phyloP scores from a whole-genome alignment of 2,797 vertebrate species.

The Parotocinclus haroldoi region DNA sequence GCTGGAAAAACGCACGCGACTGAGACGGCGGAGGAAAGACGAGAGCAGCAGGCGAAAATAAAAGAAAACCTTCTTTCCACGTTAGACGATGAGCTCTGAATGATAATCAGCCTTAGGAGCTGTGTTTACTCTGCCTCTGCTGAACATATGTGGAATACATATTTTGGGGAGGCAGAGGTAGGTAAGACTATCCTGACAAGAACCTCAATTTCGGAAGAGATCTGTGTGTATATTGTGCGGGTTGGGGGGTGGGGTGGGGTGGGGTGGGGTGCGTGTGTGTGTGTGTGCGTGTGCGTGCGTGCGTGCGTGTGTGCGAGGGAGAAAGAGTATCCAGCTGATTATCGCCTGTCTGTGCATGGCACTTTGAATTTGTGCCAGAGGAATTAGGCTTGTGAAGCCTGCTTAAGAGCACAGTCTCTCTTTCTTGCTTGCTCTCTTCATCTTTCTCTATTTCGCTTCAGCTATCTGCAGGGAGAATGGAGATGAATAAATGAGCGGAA shows the following conservation, averaged over 20 bases:
- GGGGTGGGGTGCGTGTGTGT: neutral
- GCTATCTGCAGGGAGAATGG: constrained; percentile 52
- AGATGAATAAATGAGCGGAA: constrained; percentile 78
- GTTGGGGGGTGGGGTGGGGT: no score
- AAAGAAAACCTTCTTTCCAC: constrained; percentile 56
- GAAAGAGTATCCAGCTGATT: constrained; percentile 74
- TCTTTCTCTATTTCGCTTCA: constrained; percentile 61
- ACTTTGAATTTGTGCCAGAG: constrained; percentile 78
- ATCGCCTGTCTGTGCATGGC: constrained; percentile 73
- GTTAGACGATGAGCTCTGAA: constrained; percentile 67
- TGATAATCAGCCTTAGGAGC: constrained; percentile 60
- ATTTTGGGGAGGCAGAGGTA: constrained; percentile 64
- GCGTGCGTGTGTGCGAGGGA: neutral
- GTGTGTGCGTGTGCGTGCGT: neutral
- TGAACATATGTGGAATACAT: constrained; percentile 63
- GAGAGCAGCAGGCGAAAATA: constrained; percentile 25
- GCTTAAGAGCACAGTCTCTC: constrained; percentile 67
- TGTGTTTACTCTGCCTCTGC: constrained; percentile 50
- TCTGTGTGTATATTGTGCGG: constrained; percentile 2
- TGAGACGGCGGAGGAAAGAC: neutral
- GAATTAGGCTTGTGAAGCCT: constrained; percentile 77
- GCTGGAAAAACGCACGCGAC: neutral
- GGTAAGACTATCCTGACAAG: constrained; percentile 10
- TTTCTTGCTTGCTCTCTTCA: constrained; percentile 54
- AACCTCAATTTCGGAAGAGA: constrained; percentile 30